These are phyloP conservation scores for Macaria notata DNA, from an alignment of 2,888 invertebrate species.

Conservation along the genomic window DNA sequence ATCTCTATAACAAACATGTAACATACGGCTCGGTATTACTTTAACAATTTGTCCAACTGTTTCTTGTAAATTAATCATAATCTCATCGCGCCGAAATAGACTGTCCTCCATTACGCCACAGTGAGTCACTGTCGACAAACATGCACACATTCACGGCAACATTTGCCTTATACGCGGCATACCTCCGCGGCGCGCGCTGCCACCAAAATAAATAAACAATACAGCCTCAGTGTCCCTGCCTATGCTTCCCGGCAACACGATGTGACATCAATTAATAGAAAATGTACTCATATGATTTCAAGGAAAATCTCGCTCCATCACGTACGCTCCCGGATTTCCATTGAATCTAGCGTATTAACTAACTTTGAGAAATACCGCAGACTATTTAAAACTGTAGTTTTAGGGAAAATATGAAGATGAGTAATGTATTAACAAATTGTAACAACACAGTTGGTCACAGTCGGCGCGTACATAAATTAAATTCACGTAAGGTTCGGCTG, in stretches of 20 bases:
- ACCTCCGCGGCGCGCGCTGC: constrained; percentile 44
- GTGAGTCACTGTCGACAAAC: constrained; percentile 71
- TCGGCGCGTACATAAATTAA: constrained; percentile 39
- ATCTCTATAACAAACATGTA: constrained; percentile 26
- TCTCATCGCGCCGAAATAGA: constrained; percentile 77
- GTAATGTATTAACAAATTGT: constrained; percentile 14
- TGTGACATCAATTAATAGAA: constrained; percentile 54
- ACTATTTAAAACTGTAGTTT: constrained; percentile 9
- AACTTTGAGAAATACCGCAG: constrained; percentile 14
- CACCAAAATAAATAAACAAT: constrained; percentile 68
- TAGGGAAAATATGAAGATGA: constrained; percentile 16
- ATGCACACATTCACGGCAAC: constrained; percentile 51
- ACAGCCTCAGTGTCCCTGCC: constrained; percentile 74
- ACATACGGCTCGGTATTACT: constrained; percentile 23
- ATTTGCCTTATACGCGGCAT: constrained; percentile 59
- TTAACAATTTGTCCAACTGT: constrained; percentile 29
- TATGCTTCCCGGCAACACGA: constrained; percentile 53
- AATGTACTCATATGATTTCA: constrained; percentile 56
- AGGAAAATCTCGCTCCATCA: constrained; percentile 44
- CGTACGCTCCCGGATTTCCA: constrained; percentile 13
- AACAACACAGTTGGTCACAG: constrained; percentile 16
- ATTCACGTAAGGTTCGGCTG: constrained; percentile 32
- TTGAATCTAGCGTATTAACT: neutral
- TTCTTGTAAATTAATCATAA: constrained; percentile 61
- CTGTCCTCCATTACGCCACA: constrained; percentile 71